These are phyloP conservation scores for Bombus polaris DNA, from an alignment of 1,140 invertebrate genomes.

Conservation along the genomic window DNA sequence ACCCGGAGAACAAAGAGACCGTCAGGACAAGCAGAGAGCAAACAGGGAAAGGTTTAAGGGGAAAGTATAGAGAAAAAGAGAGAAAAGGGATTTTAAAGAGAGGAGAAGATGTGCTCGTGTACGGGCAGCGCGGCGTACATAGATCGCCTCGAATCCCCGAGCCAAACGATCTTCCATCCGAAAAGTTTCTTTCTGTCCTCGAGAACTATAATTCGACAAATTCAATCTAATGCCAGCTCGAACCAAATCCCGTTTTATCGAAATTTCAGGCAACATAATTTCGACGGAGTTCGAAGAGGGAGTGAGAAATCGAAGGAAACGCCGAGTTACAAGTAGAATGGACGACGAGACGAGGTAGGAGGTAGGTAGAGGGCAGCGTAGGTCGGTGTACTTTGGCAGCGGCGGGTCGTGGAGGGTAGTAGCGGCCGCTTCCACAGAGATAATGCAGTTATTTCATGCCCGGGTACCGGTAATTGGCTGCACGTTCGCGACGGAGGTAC, in stretches of 20 bases:
- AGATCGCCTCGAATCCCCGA: conserved; percentile 56
- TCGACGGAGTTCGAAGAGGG: conserved; percentile 52
- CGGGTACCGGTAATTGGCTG: conserved; percentile 80
- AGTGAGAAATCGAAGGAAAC: conserved; percentile 52
- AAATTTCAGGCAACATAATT: conserved; percentile 79
- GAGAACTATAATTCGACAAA: conserved; percentile 76
- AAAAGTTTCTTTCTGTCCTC: conserved; percentile 73
- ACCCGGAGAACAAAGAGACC: conserved; percentile 25
- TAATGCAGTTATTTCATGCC: conserved; percentile 82
- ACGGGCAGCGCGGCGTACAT: conserved; percentile 46
- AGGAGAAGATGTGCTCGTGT: conserved; percentile 20
- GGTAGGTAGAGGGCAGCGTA: conserved; percentile 36
- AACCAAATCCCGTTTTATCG: conserved; percentile 76
- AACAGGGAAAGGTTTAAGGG: not conserved
- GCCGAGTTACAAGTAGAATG: conserved; percentile 42
- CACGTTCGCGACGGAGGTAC: conserved; percentile 76
- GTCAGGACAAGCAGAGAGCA: conserved; percentile 6
- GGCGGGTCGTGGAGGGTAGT: conserved; percentile 54
- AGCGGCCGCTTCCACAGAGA: conserved; percentile 78
- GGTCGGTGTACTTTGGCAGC: conserved; percentile 55
- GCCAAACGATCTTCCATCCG: conserved; percentile 60
- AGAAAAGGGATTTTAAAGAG: conserved; percentile 8
- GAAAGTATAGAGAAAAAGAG: not conserved
- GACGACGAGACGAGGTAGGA: conserved; percentile 45
- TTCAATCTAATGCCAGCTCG: conserved; percentile 77